phyloP scores from a whole-genome alignment of 2,113 vertebrate genomes.

The Pterophyllum scalare region DNA sequence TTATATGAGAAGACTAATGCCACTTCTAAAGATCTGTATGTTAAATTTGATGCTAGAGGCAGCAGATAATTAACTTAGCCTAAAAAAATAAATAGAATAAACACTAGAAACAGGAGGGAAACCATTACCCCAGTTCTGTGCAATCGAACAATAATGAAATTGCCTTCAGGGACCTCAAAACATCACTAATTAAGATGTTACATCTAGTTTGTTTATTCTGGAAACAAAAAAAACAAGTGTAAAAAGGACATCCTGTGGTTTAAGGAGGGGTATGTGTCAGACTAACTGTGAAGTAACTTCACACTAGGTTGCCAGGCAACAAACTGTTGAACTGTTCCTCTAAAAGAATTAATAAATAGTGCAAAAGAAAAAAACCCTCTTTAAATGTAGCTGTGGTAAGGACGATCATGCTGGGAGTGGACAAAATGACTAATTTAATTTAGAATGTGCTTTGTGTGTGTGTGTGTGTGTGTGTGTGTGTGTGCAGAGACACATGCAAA shows the following conservation, averaged over 20 bases:
- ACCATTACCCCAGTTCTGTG: background rate
- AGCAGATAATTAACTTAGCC: conserved; percentile 27
- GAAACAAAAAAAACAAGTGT: background rate
- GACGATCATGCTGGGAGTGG: background rate
- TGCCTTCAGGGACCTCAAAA: background rate
- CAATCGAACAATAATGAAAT: conserved; percentile 6
- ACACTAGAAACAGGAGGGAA: background rate
- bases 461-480: background rate
- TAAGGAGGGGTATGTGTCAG: background rate
- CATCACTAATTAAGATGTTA: conserved; percentile 5
- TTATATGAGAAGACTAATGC: background rate
- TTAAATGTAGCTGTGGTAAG: background rate
- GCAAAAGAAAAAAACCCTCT: background rate
- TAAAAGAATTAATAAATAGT: background rate
- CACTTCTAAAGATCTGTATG: background rate
- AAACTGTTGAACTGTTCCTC: conserved; percentile 15
- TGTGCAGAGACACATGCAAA: background rate
- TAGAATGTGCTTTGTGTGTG: background rate
- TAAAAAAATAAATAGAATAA: background rate
- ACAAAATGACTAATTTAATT: background rate
- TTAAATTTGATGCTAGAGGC: background rate
- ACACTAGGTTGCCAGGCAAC: conserved; percentile 6
- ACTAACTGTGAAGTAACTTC: background rate
- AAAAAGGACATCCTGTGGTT: background rate
- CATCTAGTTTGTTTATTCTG: background rate